Evolutionary conservation across 2,888 invertebrate species (phyloP), one percentile per base, ranked within the genome.

Genomic region (Ectemnius lituratus): DNA sequence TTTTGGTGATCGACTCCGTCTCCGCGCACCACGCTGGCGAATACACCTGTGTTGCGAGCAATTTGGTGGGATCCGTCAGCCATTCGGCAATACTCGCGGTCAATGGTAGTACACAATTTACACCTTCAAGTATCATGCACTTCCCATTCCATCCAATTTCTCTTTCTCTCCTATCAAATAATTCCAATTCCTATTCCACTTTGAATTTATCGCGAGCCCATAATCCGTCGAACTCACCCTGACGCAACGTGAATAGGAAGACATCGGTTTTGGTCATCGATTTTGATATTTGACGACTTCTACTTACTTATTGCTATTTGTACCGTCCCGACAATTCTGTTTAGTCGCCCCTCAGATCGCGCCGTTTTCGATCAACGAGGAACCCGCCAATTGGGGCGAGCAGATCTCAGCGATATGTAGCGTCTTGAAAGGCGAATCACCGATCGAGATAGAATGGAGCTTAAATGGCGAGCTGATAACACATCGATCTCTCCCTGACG

Each of bases 371-470:
- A 94, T 95, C 87, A 94, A 94, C 75, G 94, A 94, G 65, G 94
- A 94, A 83, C 93, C 95, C 67, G 94, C 95, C n/a, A 95, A 95
- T 88, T 94, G 95, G 88, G 95, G 95, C 68, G 95, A 96, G 85
- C 94, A 94, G 92, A 94, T 95, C 23, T 94, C 95, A 14, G 93
- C 95, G 69, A 92, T 94, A 72, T 96, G 96, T 91, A 94, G 94
- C 68, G 93, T 95, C 64, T 93, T 94, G 85, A 95, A 96, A 89
- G 96, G 97, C 67, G 97, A 97, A 90, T 93, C 94, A 79, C 97
- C 97, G 1, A 92, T 97, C 66, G 94, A 94, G 83, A 93, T 96
- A 74, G 93, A 93, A 71, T 96, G 96, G 96, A 93, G 92, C 62
- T 92, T 93, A 14, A 88, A 89, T 74, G 85, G 87, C 37, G 83